Percentiles rank a stretch among this genome's conserved stretches.
Conservation (phyloP, 2,113 vertebrate genomes). For the Cololabis saira region DNA sequence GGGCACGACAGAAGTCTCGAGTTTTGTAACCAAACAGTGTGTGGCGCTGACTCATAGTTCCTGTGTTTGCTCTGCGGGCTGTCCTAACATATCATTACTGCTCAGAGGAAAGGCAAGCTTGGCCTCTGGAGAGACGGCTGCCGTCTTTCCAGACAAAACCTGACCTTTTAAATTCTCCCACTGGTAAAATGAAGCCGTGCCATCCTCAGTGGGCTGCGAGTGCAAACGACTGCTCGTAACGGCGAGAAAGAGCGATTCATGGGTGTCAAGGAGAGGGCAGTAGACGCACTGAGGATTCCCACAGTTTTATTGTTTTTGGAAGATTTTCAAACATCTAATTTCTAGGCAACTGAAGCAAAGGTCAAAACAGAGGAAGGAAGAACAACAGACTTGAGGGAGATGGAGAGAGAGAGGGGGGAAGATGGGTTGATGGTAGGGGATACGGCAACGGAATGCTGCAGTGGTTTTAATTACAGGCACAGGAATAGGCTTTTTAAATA, state of each 20-base stretch:
- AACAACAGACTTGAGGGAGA: constrained; percentile 30
- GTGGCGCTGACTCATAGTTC: constrained; percentile 73
- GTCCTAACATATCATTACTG: constrained; percentile 76
- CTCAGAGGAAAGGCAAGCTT: constrained; percentile 48
- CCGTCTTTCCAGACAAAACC: constrained; percentile 57
- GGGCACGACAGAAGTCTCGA: constrained; percentile 60
- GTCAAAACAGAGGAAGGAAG: constrained; percentile 63
- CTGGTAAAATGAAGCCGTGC: constrained; percentile 44
- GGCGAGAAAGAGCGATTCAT: constrained; percentile 25
- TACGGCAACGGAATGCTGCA: constrained; percentile 59
- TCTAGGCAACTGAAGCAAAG: constrained; percentile 71
- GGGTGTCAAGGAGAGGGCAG: constrained; percentile 49
- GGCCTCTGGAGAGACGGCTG: constrained; percentile 36
- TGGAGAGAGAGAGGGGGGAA: constrained; percentile 22
- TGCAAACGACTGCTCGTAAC: constrained; percentile 24
- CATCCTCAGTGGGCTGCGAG: constrained; percentile 50
- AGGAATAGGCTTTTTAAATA: constrained; percentile 79
- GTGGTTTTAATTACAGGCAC: constrained; percentile 79
- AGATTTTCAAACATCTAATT: constrained; percentile 68
- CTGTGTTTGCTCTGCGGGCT: constrained; percentile 71
- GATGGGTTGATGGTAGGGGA: constrained; percentile 49
- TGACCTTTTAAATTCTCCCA: constrained; percentile 64
- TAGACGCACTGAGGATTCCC: constrained; percentile 53
- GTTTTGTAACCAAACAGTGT: constrained; percentile 67
- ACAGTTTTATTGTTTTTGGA: constrained; percentile 67